Conservation (phyloP, 2,797 vertebrate species). For the Pachyuromys duprasi region DNA sequence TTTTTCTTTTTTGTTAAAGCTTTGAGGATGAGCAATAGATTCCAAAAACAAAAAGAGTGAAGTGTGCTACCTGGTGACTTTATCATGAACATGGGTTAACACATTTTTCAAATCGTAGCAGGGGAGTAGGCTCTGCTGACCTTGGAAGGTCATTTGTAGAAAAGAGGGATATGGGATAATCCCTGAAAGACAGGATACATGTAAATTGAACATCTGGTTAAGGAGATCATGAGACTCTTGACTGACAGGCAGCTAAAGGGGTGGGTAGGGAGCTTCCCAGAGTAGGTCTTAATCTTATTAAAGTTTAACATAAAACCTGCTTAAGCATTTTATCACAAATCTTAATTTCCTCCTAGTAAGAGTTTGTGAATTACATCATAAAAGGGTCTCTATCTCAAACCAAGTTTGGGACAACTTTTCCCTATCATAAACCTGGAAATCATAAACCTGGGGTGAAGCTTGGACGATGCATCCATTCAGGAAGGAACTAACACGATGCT, state of each 20-base stretch:
- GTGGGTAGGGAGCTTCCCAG: slow-evolving; percentile 61
- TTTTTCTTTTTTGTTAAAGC: slow-evolving; percentile 26
- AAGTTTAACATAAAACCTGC: slow-evolving; percentile 72
- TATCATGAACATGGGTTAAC: not conserved
- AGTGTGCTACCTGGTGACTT: not conserved
- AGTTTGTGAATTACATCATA: slow-evolving; percentile 63
- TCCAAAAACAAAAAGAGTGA: not conserved
- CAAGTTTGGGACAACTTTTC: slow-evolving; percentile 41
- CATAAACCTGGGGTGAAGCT: not conserved
- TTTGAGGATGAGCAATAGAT: slow-evolving; percentile 16
- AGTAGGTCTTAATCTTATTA: slow-evolving; percentile 73
- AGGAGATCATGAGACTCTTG: slow-evolving; percentile 47
- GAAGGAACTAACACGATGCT: not conserved
- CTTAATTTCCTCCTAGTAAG: slow-evolving; percentile 73
- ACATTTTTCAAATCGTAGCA: not conserved
- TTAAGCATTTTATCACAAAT: slow-evolving; percentile 77
- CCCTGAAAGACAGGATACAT: not conserved
- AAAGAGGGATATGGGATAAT: not conserved
- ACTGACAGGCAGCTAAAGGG: slow-evolving; percentile 50
- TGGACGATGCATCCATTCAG: not conserved
- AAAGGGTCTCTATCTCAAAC: slow-evolving; percentile 47
- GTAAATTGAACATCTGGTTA: slow-evolving; percentile 9
- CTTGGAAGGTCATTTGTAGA: slow-evolving; percentile 7
- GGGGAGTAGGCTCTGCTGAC: slow-evolving; percentile 10
- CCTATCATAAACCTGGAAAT: slow-evolving; percentile 13